phyloP scores from a whole-genome alignment of 2,113 vertebrate species.

The Tapirus terrestris region DNA sequence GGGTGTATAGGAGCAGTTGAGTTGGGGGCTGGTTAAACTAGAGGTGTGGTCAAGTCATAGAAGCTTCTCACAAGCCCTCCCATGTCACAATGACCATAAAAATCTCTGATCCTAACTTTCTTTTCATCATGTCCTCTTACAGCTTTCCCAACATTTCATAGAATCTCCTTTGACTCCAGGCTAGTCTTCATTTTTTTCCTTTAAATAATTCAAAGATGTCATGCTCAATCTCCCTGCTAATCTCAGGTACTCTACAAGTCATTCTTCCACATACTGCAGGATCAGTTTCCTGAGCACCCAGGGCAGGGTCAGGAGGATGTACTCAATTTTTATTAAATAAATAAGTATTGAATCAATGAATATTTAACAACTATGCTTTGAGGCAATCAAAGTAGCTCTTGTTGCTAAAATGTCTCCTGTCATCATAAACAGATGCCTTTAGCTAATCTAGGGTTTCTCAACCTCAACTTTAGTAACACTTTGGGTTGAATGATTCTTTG shows the following conservation, averaged over 20 bases:
- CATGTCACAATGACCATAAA: not conserved
- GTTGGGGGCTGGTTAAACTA: fast-evolving
- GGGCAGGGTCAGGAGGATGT: not conserved
- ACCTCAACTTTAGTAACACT: not conserved
- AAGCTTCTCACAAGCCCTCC: not conserved
- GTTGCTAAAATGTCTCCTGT: not conserved
- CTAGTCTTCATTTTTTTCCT: not conserved
- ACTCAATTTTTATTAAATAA: not conserved
- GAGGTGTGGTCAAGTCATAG: fast-evolving
- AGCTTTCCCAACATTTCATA: not conserved
- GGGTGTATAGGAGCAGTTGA: not conserved
- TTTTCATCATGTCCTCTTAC: fast-evolving
- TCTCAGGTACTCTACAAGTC: not conserved
- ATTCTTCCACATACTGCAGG: not conserved
- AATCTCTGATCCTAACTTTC: not conserved
- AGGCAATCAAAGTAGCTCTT: not conserved
- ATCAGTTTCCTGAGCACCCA: not conserved
- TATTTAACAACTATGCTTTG: not conserved
- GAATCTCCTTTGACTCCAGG: not conserved
- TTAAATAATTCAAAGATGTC: not conserved
- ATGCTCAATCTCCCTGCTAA: not conserved
- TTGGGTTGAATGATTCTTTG: not conserved
- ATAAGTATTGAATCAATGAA: not conserved
- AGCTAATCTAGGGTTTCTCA: not conserved
- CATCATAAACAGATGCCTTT: not conserved